Conservation (phyloP, 2,797 vertebrate species). For the Acropternis orthonyx region DNA sequence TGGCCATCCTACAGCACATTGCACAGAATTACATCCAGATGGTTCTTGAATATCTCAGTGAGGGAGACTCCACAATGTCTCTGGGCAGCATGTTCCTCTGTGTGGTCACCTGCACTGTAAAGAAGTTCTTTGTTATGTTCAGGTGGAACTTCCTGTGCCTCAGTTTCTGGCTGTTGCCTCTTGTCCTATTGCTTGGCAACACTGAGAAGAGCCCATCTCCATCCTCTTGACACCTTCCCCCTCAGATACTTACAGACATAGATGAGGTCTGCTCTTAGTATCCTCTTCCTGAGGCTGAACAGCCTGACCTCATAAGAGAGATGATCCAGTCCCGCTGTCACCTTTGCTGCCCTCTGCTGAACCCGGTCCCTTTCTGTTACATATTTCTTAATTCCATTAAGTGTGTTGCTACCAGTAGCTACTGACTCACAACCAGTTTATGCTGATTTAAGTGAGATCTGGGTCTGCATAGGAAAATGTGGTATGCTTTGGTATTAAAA, state of each 20-base stretch:
- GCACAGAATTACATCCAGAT: too few species aligned
- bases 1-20: background rate
- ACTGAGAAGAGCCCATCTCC: too few species aligned
- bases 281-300: background rate
- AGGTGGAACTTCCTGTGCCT: background rate
- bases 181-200: background rate
- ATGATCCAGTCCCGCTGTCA: background rate
- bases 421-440: background rate
- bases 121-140: background rate
- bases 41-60: background rate
- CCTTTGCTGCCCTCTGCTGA: background rate
- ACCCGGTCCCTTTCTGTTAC: background rate
- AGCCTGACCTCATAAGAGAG: background rate
- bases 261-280: background rate
- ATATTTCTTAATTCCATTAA: background rate
- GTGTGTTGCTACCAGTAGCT: background rate
- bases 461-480: background rate
- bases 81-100: background rate
- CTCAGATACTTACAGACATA: background rate
- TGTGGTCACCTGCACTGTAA: background rate
- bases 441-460: background rate
- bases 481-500: background rate
- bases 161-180: background rate
- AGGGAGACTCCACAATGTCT: background rate
- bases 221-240: background rate